phyloP scores from a whole-genome alignment of 2,797 vertebrate genomes.

The Melanotaenia nigrans region DNA sequence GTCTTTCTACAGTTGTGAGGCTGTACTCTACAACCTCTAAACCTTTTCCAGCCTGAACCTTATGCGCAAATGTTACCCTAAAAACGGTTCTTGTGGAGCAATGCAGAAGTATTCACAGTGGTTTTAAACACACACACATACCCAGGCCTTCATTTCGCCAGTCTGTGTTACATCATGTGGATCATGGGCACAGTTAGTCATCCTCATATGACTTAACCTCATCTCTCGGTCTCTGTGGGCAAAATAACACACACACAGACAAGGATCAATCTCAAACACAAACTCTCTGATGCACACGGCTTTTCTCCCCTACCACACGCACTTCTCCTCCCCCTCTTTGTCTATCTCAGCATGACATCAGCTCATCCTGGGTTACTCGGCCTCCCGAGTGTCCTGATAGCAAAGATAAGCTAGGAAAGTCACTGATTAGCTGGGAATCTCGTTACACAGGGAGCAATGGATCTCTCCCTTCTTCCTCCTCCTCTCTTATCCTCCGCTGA shows the following conservation, averaged over 20 bases:
- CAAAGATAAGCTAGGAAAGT: constrained; percentile 85
- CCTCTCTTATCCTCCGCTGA: constrained; percentile 48
- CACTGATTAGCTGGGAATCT: constrained; percentile 88
- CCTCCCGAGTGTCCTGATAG: constrained; percentile 84
- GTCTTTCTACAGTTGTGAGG: background rate
- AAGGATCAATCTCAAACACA: constrained; percentile 39
- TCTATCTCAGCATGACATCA: constrained; percentile 86
- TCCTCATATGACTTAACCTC: constrained; percentile 57
- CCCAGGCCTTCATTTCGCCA: constrained; percentile 7
- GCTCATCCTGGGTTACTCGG: constrained; percentile 85
- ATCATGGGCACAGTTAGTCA: constrained; percentile 57
- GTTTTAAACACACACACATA: constrained; percentile 11
- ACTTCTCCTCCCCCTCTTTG: constrained; percentile 36
- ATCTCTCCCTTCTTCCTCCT: constrained; percentile 71
- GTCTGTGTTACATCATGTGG: constrained; percentile 54
- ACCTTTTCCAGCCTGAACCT: background rate
- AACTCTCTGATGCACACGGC: constrained; percentile 1
- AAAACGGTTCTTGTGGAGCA: background rate
- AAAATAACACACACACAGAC: constrained; percentile 29
- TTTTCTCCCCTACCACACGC: constrained; percentile 13
- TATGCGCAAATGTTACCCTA: background rate
- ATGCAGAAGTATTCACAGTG: constrained; percentile 1
- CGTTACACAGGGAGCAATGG: constrained; percentile 83
- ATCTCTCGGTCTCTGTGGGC: constrained; percentile 43
- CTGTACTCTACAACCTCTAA: background rate